Evolutionary conservation across 1,140 invertebrate genomes (phyloP).

Genomic region (Aradophagus sp.): DNA sequence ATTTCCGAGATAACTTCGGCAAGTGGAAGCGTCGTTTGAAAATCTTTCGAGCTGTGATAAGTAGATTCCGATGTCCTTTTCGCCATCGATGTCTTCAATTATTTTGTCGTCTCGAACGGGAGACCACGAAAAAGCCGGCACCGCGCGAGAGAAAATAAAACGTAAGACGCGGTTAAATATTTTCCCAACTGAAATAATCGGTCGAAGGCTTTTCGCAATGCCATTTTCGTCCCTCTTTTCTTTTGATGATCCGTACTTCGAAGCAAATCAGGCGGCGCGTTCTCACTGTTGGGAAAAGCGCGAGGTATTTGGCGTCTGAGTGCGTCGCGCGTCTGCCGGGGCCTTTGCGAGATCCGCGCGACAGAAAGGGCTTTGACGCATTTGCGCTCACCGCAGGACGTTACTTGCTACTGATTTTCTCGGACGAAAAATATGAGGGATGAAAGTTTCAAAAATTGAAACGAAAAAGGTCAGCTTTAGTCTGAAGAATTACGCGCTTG

Average conservation of each 20-base stretch:
- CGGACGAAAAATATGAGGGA: slow-evolving; percentile 28
- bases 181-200: slow-evolving; percentile 48
- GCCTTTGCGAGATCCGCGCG: slow-evolving; percentile 40
- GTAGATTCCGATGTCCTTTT: no score
- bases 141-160: slow-evolving; percentile 22
- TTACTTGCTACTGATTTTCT: slow-evolving; percentile 28
- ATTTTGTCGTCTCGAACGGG: slow-evolving; percentile 7
- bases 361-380: slow-evolving; percentile 49
- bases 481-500: no score
- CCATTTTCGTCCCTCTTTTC: slow-evolving; percentile 37
- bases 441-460: no score
- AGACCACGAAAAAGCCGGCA: not conserved
- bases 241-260: slow-evolving; percentile 37
- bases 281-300: slow-evolving; percentile 42
- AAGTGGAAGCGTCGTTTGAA: no score
- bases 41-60: no score
- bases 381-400: slow-evolving; percentile 32
- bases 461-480: slow-evolving; percentile 5
- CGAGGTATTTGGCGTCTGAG: slow-evolving; percentile 38
- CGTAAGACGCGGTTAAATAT: slow-evolving; percentile 40
- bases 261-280: slow-evolving; percentile 39
- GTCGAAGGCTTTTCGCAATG: slow-evolving; percentile 19
- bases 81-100: no score
- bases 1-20: no score
- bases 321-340: slow-evolving; percentile 14